phyloP scores from a whole-genome alignment of 2,113 vertebrate genomes.

The Crotalus helleri region DNA sequence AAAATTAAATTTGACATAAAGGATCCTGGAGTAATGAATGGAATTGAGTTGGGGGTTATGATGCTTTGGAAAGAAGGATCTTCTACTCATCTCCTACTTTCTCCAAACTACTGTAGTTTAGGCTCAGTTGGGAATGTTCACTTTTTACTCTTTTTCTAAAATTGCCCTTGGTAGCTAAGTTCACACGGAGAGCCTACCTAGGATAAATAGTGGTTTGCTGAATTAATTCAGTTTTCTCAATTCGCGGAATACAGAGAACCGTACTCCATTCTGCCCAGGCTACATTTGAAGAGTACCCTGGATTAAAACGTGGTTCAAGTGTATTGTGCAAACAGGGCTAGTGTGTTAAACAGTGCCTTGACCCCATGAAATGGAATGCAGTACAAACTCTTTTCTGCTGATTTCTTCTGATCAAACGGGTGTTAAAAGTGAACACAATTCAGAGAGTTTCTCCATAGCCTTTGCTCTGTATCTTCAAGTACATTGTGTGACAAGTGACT shows the following conservation, averaged over 20 bases:
- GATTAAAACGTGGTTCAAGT: not conserved
- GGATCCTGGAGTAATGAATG: not conserved
- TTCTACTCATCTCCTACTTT: too few species aligned
- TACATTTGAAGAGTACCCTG: not conserved
- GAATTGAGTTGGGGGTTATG: not conserved
- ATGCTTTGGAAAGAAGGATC: too few species aligned
- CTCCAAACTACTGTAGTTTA: not conserved
- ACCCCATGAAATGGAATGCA: not conserved
- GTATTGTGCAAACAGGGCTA: not conserved
- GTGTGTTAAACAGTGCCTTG: not conserved
- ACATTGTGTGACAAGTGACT: not conserved
- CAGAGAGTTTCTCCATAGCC: too few species aligned
- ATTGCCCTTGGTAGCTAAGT: not conserved
- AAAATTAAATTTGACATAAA: not conserved
- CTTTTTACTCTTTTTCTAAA: not conserved
- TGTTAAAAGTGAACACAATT: not conserved
- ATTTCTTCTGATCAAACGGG: not conserved
- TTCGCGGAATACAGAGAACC: not conserved
- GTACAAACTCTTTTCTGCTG: not conserved
- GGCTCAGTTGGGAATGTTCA: not conserved
- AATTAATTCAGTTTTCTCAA: not conserved
- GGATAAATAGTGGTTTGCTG: not conserved
- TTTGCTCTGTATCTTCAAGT: not conserved
- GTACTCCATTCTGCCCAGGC: not conserved
- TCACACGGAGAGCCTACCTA: not conserved